Base-by-base conservation (phyloP, 2,113 vertebrate genomes). In the Microcebus griseorufus region DNA sequence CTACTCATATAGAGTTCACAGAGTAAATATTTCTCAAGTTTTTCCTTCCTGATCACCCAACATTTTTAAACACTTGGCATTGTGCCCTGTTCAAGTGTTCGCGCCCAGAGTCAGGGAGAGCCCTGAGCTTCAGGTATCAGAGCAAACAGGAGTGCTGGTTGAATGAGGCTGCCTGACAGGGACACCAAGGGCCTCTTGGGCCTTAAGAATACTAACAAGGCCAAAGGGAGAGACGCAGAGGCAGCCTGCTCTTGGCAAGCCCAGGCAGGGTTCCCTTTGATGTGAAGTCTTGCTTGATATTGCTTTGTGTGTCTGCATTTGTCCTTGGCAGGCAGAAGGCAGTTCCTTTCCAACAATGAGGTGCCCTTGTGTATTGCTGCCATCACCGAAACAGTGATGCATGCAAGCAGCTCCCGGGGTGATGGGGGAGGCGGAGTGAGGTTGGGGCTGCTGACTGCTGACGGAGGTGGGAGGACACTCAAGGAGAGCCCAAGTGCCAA, bases 251-350 rank as follows among this genome's bases (percentile, higher is more conserved):
- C 90, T 96, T 97, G 97, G 97, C 97, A 97, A 95, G 93, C 85
- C 83, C 53, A 22, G 83, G 70, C 97, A 96, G 89, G 32, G 39
- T 64, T 95, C 32, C 62, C 96, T 97, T 97, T 95, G 93, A 98
- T 92, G 94, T 87, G 91, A 87, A 95, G 90, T 88, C 94, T 96
- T 95, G 88, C 95, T 95, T 92, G 90, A 95, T 96, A 83, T 25
- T 91, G 81, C 91, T 96, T 75, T 96, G 86, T 97, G 79, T 67
- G 72, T 96, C 97, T 81, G 81, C 90, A 51, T 83, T 93, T 97
- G 97, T 92, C 97, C 95, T 96, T 97, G 97, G 97, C 96, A 98
- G 88, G 62, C 84, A 72, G 64, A 76, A 91, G 65, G 89, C 67
- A 70, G 88, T 81, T 97, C 79, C 90, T 85, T 78, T 98, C 95